These are phyloP conservation scores for Oncorhynchus kisutch DNA, from an alignment of 2,113 vertebrate species.

Conservation along the genomic window DNA sequence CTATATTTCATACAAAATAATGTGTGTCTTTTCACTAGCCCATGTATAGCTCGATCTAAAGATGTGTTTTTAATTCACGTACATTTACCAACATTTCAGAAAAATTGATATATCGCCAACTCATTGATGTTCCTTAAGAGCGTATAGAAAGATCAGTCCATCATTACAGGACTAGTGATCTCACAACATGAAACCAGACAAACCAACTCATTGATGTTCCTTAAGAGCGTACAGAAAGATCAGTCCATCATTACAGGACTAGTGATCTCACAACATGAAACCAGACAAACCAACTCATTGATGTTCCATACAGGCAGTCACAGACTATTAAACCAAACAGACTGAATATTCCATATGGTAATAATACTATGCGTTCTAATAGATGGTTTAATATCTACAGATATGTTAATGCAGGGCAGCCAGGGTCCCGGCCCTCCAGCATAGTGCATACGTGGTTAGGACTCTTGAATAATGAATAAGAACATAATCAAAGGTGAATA, in stretches of 20 bases:
- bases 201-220: background rate
- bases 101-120: too few relatives aligned
- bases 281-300: background rate
- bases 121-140: too few relatives aligned
- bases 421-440: slow-evolving; percentile 34
- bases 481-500: slow-evolving; percentile 49
- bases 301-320: background rate
- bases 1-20: too few relatives aligned
- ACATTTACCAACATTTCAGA: too few relatives aligned
- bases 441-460: slow-evolving; percentile 37
- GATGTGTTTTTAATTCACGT: too few relatives aligned
- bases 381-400: slow-evolving; percentile 38
- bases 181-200: too few relatives aligned
- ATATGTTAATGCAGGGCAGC: slow-evolving; percentile 47
- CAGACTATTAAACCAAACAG: background rate
- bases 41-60: too few relatives aligned
- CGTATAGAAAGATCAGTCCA: too few relatives aligned
- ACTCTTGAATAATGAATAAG: slow-evolving; percentile 58
- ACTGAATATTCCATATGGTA: background rate
- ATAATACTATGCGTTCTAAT: slow-evolving; percentile 18
- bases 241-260: too few relatives aligned
- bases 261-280: background rate
- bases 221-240: too few relatives aligned
- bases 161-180: too few relatives aligned
- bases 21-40: too few relatives aligned